Conservation (phyloP, 2,113 vertebrate genomes). For the Cairina moschata region DNA sequence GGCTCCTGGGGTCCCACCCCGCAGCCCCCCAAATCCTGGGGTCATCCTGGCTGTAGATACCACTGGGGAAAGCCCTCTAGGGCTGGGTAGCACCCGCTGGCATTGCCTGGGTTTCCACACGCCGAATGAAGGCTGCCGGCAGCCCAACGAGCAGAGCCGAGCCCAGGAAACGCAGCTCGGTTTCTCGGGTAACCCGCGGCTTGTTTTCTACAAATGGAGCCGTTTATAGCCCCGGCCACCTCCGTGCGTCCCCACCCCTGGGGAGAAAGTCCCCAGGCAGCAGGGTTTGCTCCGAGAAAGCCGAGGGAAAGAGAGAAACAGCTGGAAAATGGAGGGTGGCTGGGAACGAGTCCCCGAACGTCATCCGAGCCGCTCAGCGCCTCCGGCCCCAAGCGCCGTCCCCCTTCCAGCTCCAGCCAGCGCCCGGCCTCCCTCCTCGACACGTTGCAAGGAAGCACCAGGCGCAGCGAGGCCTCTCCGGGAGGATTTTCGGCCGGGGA, state of each 20-base stretch:
- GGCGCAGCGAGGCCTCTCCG: background rate
- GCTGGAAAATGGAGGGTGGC: slow-evolving; percentile 8
- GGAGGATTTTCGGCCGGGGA: background rate
- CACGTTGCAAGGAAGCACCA: slow-evolving; percentile 45
- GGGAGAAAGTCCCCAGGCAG: background rate
- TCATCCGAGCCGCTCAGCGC: background rate
- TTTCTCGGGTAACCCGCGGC: slow-evolving; percentile 23
- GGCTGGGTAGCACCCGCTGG: background rate
- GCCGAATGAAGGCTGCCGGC: background rate
- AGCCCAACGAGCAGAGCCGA: background rate
- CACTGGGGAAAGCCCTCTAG: background rate
- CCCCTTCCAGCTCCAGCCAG: background rate
- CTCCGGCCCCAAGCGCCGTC: background rate
- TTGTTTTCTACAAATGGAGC: slow-evolving; percentile 28
- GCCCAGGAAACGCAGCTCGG: background rate
- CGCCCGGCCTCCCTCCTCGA: background rate
- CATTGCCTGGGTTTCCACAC: background rate
- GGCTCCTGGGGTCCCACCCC: too few species aligned
- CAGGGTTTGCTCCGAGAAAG: background rate
- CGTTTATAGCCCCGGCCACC: slow-evolving; percentile 8
- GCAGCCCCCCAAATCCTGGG: background rate
- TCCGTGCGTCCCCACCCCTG: accelerated
- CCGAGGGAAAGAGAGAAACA: background rate
- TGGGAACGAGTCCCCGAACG: slow-evolving; percentile 2
- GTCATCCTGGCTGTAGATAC: background rate